phyloP scores from a whole-genome alignment of 1,140 invertebrate species.

The Diachasma alloeum region DNA sequence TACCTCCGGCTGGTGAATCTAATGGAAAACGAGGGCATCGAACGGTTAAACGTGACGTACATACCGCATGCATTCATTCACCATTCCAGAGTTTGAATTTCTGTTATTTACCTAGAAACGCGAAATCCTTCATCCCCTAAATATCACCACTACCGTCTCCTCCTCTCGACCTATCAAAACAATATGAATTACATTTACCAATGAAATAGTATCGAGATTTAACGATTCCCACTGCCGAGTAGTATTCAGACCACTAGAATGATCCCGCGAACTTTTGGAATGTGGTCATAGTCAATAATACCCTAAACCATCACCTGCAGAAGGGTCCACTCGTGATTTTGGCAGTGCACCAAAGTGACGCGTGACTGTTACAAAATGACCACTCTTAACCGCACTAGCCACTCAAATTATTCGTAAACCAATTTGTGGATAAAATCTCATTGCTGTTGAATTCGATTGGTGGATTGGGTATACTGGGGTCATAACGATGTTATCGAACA shows the following conservation, averaged over 20 bases:
- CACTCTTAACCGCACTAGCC: not conserved
- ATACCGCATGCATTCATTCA: not conserved
- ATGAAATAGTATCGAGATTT: not conserved
- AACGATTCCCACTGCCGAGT: not conserved
- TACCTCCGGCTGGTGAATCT: not conserved
- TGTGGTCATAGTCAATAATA: not conserved
- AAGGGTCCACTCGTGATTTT: not conserved
- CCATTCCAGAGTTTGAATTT: not conserved
- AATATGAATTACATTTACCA: not conserved
- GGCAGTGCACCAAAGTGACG: not conserved
- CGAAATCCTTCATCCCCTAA: not conserved
- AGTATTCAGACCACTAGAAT: not conserved
- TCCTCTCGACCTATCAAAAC: not conserved
- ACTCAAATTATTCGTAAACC: not conserved
- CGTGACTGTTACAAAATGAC: not conserved
- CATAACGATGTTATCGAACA: not conserved
- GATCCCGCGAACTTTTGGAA: not conserved
- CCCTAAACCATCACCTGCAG: not conserved
- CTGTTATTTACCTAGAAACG: not conserved
- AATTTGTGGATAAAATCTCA: not conserved
- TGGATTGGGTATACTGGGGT: not conserved
- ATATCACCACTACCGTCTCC: not conserved
- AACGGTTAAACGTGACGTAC: conserved; percentile 1
- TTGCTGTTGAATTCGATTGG: not conserved
- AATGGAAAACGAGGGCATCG: not conserved